Evolutionary conservation across 2,113 vertebrate species (phyloP).

Genomic region (Siniperca knerii): DNA sequence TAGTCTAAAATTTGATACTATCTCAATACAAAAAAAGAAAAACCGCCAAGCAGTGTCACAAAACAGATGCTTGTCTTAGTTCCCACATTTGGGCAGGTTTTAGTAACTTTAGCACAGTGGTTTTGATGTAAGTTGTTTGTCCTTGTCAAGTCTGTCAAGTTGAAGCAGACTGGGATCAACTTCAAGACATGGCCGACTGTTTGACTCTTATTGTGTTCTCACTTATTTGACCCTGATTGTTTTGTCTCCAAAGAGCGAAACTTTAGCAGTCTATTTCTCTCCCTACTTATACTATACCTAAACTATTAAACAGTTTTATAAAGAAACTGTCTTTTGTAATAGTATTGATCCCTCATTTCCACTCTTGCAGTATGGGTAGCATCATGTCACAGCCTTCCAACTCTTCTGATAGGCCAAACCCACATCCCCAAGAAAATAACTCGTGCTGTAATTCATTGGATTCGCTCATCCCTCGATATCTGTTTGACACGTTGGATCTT

Average conservation of each 20-base stretch:
- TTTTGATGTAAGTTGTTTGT: constrained; percentile 36
- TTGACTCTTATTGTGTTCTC: constrained; percentile 8
- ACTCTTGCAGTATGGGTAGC: not conserved
- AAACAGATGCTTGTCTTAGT: constrained; percentile 9
- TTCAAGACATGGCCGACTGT: constrained; percentile 5
- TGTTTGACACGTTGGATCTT: constrained; percentile 40
- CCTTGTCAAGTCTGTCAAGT: constrained; percentile 16
- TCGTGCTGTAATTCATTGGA: constrained; percentile 21
- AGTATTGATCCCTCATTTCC: not conserved
- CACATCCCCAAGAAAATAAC: constrained; percentile 18
- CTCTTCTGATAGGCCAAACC: constrained; percentile 12
- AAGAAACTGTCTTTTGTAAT: not conserved
- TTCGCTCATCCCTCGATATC: constrained; percentile 19
- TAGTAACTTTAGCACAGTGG: constrained; percentile 1
- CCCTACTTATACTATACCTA: not conserved
- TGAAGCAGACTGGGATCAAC: constrained; percentile 13
- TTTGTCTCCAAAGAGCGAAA: not conserved
- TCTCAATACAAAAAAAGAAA: constrained; percentile 28
- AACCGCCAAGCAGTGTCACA: not conserved
- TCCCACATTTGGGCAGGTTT: constrained; percentile 19
- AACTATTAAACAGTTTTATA: not conserved
- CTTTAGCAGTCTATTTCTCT: not conserved
- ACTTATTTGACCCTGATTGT: constrained; percentile 18
- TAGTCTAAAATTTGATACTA: constrained; percentile 9
- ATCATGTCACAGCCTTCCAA: not conserved